Conservation (phyloP, 2,113 vertebrate genomes). For the Gymnocephalus cernua region DNA sequence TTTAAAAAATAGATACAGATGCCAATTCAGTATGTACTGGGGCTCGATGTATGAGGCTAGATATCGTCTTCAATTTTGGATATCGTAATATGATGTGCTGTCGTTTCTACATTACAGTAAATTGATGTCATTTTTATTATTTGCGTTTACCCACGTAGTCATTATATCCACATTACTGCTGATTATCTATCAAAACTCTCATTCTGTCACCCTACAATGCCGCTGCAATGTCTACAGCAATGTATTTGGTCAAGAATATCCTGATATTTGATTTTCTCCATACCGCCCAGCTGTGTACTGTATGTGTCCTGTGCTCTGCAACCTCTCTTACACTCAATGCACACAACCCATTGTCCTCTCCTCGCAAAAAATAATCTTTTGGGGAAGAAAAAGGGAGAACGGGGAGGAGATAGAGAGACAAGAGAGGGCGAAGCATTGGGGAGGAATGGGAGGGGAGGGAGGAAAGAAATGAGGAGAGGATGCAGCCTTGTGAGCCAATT, state of each 20-base stretch:
- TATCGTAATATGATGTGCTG: no score
- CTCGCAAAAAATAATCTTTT: slow-evolving; percentile 90
- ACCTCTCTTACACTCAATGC: slow-evolving; percentile 77
- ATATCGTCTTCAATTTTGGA: no score
- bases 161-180: no score
- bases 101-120: no score
- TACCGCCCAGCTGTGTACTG: neutral
- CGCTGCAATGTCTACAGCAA: no score
- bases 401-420: slow-evolving; percentile 46
- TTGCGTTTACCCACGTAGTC: no score
- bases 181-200: no score
- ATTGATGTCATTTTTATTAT: no score
- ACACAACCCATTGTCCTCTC: slow-evolving; percentile 88
- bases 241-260: no score
- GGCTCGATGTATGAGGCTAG: no score
- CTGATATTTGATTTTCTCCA: no score
- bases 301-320: slow-evolving; percentile 72
- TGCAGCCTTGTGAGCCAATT: slow-evolving; percentile 95
- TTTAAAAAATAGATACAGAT: neutral
- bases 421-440: slow-evolving; percentile 60
- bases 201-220: no score
- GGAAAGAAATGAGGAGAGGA: slow-evolving; percentile 81
- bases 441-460: slow-evolving; percentile 11
- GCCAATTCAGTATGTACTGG: neutral
- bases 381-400: slow-evolving; percentile 81